phyloP scores from a whole-genome alignment of 2,113 vertebrate species.

The Mobula hypostoma region DNA sequence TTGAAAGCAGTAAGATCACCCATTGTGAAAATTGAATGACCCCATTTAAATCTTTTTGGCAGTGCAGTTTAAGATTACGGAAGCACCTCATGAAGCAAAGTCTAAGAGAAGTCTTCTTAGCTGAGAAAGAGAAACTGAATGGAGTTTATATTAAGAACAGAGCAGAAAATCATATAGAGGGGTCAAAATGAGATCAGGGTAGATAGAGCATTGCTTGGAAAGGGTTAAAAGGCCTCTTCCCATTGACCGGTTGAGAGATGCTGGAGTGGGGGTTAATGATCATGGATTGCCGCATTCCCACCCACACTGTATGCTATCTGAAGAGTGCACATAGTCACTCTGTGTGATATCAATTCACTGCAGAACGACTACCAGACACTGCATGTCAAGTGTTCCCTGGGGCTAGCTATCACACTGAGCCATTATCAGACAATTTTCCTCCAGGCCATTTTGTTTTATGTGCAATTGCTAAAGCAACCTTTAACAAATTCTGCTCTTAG shows the following conservation, averaged over 20 bases:
- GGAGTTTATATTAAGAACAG: neutral
- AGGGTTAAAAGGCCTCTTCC: neutral
- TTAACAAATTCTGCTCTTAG: neutral
- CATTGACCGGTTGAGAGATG: neutral
- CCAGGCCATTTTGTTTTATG: slow-evolving; percentile 10
- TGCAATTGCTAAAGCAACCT: neutral
- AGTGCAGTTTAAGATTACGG: neutral
- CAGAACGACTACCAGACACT: slow-evolving; percentile 14
- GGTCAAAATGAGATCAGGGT: neutral
- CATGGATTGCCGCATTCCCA: neutral
- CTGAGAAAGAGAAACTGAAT: too few relatives aligned
- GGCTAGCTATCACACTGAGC: neutral
- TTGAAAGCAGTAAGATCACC: neutral
- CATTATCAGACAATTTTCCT: slow-evolving; percentile 9
- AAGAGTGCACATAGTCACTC: neutral
- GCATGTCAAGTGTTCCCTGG: slow-evolving; percentile 24
- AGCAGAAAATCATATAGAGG: neutral
- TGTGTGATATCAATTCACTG: slow-evolving; percentile 7
- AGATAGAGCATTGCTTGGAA: neutral
- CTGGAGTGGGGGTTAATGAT: neutral
- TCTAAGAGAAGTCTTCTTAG: neutral
- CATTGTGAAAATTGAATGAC: neutral
- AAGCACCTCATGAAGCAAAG: neutral
- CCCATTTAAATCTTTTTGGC: neutral
- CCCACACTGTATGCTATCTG: neutral